A percentile compares a stretch with the other conserved stretches of the same genome.
phyloP scores from a whole-genome alignment of 2,113 vertebrate species.

The Empidonax alnorum region DNA sequence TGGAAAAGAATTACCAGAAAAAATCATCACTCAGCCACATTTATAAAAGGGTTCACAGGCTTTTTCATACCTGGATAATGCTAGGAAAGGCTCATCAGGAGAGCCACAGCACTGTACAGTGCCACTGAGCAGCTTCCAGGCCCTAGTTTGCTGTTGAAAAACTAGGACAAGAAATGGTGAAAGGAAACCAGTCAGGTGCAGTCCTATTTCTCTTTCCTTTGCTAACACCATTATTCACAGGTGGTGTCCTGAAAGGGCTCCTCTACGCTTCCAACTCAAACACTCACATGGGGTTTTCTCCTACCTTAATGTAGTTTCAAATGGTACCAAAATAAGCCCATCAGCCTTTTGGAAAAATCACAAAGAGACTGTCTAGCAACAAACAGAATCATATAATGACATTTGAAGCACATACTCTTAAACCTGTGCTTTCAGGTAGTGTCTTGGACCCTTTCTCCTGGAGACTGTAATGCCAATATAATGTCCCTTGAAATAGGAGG shows the following conservation, averaged over 20 bases:
- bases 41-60: background rate
- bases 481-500: background rate
- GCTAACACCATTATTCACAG: background rate
- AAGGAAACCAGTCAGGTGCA: background rate
- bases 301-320: background rate
- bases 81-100: background rate
- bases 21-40: background rate
- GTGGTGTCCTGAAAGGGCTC: background rate
- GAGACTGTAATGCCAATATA: background rate
- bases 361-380: background rate
- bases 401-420: background rate
- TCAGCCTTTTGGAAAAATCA: background rate
- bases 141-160: background rate
- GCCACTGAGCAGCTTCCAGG: background rate
- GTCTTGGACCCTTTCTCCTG: background rate
- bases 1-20: constrained; percentile 1
- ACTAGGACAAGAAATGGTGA: background rate
- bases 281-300: background rate
- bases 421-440: background rate
- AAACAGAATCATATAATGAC: background rate
- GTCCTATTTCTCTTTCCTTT: background rate
- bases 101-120: background rate
- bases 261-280: background rate
- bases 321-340: background rate
- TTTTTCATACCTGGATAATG: background rate